These are phyloP conservation scores for Micropterix aruncella DNA, from an alignment of 2,888 invertebrate genomes.

Conservation along the genomic window DNA sequence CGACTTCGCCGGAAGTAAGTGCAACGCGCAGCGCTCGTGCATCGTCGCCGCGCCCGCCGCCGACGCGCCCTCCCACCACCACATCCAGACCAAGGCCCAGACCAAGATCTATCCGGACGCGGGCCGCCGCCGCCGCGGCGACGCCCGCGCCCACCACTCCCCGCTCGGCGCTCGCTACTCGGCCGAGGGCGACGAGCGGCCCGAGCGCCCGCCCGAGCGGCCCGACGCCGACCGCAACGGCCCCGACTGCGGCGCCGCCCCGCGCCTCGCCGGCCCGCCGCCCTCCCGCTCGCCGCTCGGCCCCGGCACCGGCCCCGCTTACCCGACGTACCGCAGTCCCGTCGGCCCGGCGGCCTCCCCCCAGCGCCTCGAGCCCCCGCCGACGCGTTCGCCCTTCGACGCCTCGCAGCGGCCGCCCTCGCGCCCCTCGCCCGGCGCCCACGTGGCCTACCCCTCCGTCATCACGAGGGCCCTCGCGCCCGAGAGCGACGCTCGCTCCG, in stretches of 20 bases:
- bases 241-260: slow-evolving; percentile 50
- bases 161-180: slow-evolving; percentile 46
- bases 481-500: slow-evolving; percentile 38
- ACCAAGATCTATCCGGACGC: slow-evolving; percentile 60
- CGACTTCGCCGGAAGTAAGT: slow-evolving; percentile 43
- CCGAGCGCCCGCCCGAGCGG: slow-evolving; percentile 46
- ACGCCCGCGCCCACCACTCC: slow-evolving; percentile 48
- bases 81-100: slow-evolving; percentile 62
- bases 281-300: slow-evolving; percentile 57
- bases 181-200: slow-evolving; percentile 44
- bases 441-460: slow-evolving; percentile 71
- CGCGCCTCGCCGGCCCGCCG: slow-evolving; percentile 55
- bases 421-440: slow-evolving; percentile 38
- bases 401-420: slow-evolving; percentile 52
- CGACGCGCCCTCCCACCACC: slow-evolving; percentile 27
- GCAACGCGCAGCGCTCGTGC: slow-evolving; percentile 54
- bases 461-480: slow-evolving; percentile 60
- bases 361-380: slow-evolving; percentile 45
- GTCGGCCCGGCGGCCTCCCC: slow-evolving; percentile 64
- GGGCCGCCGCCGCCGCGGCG: slow-evolving; percentile 46
- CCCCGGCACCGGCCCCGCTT: slow-evolving; percentile 65
- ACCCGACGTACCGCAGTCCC: slow-evolving; percentile 76
- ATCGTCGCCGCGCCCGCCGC: slow-evolving; percentile 56
- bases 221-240: slow-evolving; percentile 49
- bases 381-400: slow-evolving; percentile 54